Percentiles rank a stretch among this genome's conserved stretches.
Evolutionary conservation across 2,797 vertebrate genomes (phyloP).

Genomic region (Enteromius treurensis): DNA sequence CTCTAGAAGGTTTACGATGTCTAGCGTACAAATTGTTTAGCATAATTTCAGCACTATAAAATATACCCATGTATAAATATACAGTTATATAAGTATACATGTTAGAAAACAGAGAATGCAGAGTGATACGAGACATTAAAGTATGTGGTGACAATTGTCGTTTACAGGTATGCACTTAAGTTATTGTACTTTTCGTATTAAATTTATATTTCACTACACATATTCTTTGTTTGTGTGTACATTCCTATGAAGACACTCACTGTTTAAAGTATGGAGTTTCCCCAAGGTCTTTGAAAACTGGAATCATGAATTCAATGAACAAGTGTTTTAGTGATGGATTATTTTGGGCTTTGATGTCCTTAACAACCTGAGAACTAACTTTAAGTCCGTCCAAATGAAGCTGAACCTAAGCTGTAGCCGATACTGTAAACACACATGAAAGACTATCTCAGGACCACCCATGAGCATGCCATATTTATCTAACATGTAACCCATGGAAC

Average conservation of each 20-base stretch:
- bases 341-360: slow-evolving; percentile 46
- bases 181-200: background rate
- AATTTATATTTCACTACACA: background rate
- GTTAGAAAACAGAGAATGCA: background rate
- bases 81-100: background rate
- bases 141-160: background rate
- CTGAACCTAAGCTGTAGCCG: background rate
- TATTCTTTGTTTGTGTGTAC: background rate
- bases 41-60: background rate
- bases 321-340: slow-evolving; percentile 6
- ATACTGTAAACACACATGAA: slow-evolving; percentile 51
- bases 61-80: background rate
- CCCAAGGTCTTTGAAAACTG: background rate
- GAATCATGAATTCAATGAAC: background rate
- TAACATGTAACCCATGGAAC: slow-evolving; percentile 2
- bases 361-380: background rate
- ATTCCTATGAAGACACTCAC: background rate
- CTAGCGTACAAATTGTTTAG: background rate
- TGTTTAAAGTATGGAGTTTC: slow-evolving; percentile 8
- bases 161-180: background rate
- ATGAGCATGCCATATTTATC: slow-evolving; percentile 13
- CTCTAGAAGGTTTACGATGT: background rate
- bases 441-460: slow-evolving; percentile 32
- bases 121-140: background rate
- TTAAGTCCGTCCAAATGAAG: background rate